Conservation (phyloP, 2,888 invertebrate genomes). For the Ctena decussata region DNA sequence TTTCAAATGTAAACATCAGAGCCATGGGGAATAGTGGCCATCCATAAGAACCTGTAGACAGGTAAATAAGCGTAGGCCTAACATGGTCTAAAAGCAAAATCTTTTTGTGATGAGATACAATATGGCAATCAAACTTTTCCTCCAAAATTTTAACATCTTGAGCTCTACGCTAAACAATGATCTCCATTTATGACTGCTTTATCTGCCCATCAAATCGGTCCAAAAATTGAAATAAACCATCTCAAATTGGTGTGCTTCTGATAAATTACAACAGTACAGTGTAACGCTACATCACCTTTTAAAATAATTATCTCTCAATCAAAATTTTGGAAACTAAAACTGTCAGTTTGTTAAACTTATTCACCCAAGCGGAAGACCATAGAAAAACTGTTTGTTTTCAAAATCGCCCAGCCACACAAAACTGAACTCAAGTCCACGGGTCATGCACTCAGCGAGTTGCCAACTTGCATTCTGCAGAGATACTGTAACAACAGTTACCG, state of each 20-base stretch:
- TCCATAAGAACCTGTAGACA: no score
- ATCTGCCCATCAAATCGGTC: background rate
- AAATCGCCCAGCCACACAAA: background rate
- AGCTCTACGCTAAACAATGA: background rate
- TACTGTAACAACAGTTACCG: no score
- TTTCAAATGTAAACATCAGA: no score
- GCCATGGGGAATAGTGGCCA: no score
- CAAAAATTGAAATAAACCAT: constrained; percentile 6
- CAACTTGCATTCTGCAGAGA: background rate
- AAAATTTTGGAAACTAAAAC: constrained; percentile 11
- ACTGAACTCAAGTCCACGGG: background rate
- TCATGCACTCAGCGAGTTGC: background rate
- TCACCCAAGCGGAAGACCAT: background rate
- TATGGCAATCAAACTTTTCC: no score
- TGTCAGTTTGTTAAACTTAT: background rate
- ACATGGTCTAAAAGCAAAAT: no score
- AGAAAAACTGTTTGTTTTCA: constrained; percentile 7
- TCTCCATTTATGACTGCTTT: background rate
- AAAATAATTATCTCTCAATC: constrained; percentile 5
- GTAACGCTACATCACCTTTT: constrained; percentile 2
- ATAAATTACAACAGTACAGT: background rate
- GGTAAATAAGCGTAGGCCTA: no score
- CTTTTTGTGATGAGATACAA: no score
- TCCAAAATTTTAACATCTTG: no score
- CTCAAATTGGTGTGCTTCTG: background rate